phyloP scores from a whole-genome alignment of 2,888 invertebrate genomes.

The Andrena dorsata region DNA sequence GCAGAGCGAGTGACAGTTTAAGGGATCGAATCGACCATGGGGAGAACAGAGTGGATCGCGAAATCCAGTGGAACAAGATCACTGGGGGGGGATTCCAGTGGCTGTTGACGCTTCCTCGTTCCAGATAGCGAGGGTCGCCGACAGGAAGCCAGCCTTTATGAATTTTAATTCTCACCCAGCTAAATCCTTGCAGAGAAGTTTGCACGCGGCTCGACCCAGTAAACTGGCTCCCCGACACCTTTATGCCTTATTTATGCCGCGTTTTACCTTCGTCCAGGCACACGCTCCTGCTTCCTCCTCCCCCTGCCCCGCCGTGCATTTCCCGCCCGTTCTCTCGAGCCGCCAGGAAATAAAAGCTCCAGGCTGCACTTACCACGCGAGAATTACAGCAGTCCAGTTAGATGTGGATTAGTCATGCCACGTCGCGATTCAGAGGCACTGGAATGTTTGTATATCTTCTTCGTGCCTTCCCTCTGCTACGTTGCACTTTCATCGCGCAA shows the following conservation, averaged over 20 bases:
- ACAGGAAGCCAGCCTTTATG: constrained; percentile 48
- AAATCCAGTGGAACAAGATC: too few species aligned
- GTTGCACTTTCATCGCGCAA: not conserved
- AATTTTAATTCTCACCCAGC: constrained; percentile 58
- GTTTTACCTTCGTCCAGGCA: constrained; percentile 29
- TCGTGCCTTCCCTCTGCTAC: not conserved
- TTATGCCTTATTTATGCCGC: constrained; percentile 58
- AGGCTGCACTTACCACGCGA: not conserved
- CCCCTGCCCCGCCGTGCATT: not conserved
- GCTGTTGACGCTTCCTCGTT: not conserved
- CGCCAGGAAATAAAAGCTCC: constrained; percentile 3
- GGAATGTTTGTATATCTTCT: not conserved
- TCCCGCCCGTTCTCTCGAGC: not conserved
- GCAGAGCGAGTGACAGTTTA: too few species aligned
- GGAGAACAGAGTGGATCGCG: too few species aligned
- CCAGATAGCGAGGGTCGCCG: not conserved
- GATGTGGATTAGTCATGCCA: constrained; percentile 1
- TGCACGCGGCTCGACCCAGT: constrained; percentile 42
- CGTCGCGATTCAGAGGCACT: not conserved
- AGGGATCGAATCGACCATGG: too few species aligned
- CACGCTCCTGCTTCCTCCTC: not conserved
- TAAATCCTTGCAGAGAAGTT: constrained; percentile 38
- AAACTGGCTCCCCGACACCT: constrained; percentile 12
- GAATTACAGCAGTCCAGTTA: constrained; percentile 1
- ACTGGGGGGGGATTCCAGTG: not conserved